Percentiles rank a stretch among this genome's conserved stretches.
phyloP scores from a whole-genome alignment of 2,113 vertebrate genomes.

The Apodemus speciosus region DNA sequence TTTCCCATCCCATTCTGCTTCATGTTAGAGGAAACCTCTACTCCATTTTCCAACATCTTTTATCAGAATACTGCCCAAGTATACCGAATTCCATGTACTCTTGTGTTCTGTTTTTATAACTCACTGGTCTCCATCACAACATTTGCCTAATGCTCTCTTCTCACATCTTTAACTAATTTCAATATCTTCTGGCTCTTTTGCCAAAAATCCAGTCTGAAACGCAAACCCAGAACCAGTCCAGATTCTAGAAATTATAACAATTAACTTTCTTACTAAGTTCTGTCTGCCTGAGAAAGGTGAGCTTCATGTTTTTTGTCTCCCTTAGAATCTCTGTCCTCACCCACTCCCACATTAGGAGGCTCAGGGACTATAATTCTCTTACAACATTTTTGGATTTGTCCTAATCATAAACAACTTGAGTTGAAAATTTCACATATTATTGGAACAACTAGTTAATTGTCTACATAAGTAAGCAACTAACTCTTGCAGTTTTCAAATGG shows the following conservation, averaged over 20 bases:
- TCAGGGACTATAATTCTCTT: background rate
- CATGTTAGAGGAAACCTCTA: background rate
- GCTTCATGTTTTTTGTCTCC: background rate
- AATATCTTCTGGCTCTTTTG: background rate
- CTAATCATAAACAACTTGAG: background rate
- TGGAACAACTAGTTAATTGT: background rate
- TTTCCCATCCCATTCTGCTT: no score
- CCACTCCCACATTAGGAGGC: background rate
- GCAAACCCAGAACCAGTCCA: background rate
- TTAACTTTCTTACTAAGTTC: background rate
- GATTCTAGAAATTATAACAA: background rate
- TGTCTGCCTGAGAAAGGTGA: background rate
- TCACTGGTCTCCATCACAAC: background rate
- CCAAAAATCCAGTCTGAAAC: background rate
- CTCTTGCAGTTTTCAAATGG: background rate
- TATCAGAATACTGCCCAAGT: fast-evolving
- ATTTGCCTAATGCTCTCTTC: background rate
- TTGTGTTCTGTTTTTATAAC: no score
- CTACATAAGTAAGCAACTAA: background rate
- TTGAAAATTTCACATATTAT: background rate
- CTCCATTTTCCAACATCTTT: background rate
- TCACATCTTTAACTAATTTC: background rate
- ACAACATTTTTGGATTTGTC: fast-evolving
- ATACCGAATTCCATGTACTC: fast-evolving
- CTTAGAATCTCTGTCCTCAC: background rate